phyloP scores from a whole-genome alignment of 1,140 invertebrate species.

The Caenorhabditis inopinata region DNA sequence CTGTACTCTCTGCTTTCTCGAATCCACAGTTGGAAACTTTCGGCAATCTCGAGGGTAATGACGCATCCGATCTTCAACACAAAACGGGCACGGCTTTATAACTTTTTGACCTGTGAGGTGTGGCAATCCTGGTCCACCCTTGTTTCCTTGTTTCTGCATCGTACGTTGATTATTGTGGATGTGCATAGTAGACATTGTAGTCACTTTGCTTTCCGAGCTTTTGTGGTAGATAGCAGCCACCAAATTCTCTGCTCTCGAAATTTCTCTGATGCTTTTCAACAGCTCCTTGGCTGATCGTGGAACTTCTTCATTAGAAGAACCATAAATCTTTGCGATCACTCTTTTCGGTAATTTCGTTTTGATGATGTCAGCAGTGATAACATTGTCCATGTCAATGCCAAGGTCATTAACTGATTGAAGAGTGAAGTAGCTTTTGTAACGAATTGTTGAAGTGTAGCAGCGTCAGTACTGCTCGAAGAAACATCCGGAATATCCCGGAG shows the following conservation, averaged over 20 bases:
- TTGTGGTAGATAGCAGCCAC: not conserved
- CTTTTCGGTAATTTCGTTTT: not conserved
- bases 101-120: not conserved
- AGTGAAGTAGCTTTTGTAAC: not conserved
- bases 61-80: not conserved
- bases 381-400: not conserved
- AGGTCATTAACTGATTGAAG: not conserved
- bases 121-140: not conserved
- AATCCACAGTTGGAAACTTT: not conserved
- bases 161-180: not conserved
- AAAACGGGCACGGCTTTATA: not conserved
- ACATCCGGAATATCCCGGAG: not conserved
- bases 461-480: not conserved
- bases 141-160: not conserved
- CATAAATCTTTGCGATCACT: not conserved
- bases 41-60: not conserved
- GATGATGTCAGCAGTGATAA: not conserved
- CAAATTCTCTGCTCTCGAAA: not conserved
- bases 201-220: not conserved
- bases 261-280: not conserved
- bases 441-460: not conserved
- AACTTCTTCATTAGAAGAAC: not conserved
- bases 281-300: not conserved
- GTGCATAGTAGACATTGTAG: not conserved
- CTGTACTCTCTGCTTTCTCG: not conserved